These are phyloP conservation scores for Caenorhabditis afra DNA, from an alignment of 2,888 invertebrate species.

Conservation along the genomic window DNA sequence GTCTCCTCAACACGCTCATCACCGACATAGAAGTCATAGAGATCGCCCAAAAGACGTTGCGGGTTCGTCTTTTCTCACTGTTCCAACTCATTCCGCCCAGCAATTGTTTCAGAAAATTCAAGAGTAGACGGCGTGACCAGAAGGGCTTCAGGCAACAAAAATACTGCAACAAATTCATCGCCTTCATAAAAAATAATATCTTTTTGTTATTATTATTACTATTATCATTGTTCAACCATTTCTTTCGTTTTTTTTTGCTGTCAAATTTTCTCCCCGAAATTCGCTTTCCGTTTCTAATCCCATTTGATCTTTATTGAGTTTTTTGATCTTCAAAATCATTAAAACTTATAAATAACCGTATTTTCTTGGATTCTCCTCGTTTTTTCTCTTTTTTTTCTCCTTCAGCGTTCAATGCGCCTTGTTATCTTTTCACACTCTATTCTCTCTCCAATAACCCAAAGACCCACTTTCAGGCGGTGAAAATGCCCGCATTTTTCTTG, in stretches of 20 bases:
- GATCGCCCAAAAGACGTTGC: constrained; percentile 31
- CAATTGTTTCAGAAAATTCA: constrained; percentile 41
- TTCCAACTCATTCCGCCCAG: not conserved
- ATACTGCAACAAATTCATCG: too few species aligned
- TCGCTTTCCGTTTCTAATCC: not conserved
- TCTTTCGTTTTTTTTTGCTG: constrained; percentile 5
- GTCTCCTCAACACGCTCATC: constrained; percentile 52
- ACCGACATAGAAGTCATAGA: constrained; percentile 49
- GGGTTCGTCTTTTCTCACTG: constrained; percentile 12
- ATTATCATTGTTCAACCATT: not conserved
- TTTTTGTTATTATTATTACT: not conserved
- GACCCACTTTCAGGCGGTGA: constrained; percentile 22
- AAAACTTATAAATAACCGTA: too few species aligned
- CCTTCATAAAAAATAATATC: too few species aligned
- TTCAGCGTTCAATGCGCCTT: constrained; percentile 3
- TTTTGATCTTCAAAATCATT: too few species aligned
- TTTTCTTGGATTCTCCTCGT: too few species aligned
- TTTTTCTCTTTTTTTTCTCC: not conserved
- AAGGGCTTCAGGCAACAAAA: not conserved
- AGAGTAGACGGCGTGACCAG: not conserved
- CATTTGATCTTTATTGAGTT: too few species aligned
- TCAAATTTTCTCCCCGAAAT: constrained; percentile 2
- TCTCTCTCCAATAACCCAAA: not conserved
- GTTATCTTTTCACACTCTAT: constrained; percentile 5
- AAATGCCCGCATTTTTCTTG: constrained; percentile 67